Evolutionary conservation across 2,888 invertebrate species (phyloP), one percentile per base, ranked within the genome.

Genomic region (Peribatodes rhomboidaria): DNA sequence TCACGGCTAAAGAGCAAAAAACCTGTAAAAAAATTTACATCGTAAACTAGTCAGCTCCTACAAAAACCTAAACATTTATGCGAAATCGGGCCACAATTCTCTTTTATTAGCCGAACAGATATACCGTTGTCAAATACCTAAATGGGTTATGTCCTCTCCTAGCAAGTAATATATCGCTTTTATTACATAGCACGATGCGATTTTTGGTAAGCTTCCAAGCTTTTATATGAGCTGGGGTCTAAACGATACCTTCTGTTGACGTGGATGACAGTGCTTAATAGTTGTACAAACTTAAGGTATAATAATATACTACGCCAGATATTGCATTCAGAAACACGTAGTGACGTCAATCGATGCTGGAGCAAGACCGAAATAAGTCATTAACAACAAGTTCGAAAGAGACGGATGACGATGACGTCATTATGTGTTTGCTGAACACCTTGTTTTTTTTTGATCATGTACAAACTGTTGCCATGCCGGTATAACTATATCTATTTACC

Each of bases 161-260:
- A 33, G 46, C 59, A 1, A 46, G 62, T 50, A 58, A 66, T 61
- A 59, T 55, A 62, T 62, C 50, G 66, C 47, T 57, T 61, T 57
- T 63, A 67, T 67, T 60, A 67, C 56, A 60, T 46, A 44, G 57
- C 54, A n/a, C 57, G 42, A 57, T 41, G 57, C 58, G 42, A 57
- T 64, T 61, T 67, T 67, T 67, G 64, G 67, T 61, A 49, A 64
- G 60, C 61, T 63, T 67, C 61, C 67, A 67, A 64, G 47, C 60
- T 47, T 60, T 44, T 54, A 57, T 58, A 58, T 35, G 54, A 42
- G 53, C 44, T 47, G 39, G 14, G 49, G 56, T 37, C 46, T 53
- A 41, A 58, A 52, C 56, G 52, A 6, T 27, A 27, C 46, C 16
- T 54, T 9, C 8, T 18, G 44, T 20, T 20, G 44, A 55, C 3